Conservation (phyloP, 2,797 vertebrate species). For the Calcarius lapponicus region DNA sequence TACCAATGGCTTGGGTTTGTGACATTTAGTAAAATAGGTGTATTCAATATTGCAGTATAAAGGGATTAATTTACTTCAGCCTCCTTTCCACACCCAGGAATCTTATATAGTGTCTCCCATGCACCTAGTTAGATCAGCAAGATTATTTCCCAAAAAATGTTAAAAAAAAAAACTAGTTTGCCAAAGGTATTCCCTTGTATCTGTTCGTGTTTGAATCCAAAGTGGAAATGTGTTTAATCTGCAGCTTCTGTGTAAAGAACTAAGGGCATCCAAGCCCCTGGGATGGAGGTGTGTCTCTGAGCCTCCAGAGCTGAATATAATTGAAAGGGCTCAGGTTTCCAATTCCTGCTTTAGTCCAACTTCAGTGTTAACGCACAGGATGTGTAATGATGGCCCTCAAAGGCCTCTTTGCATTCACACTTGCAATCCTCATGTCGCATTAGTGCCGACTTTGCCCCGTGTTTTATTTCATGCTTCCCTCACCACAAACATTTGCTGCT, state of each 20-base stretch:
- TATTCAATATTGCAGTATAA: background rate
- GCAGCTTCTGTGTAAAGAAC: background rate
- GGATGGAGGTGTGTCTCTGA: background rate
- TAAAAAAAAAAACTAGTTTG: background rate
- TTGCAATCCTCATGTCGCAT: background rate
- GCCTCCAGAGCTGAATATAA: background rate
- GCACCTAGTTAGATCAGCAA: background rate
- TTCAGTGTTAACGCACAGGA: background rate
- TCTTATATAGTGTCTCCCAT: background rate
- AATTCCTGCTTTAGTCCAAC: background rate
- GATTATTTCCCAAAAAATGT: background rate
- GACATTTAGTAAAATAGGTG: background rate
- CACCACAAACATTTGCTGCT: background rate
- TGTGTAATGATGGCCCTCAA: background rate
- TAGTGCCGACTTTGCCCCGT: background rate
- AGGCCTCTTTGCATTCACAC: conserved; percentile 14
- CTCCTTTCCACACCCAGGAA: background rate
- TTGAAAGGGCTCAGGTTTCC: conserved; percentile 1
- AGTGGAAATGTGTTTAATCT: background rate
- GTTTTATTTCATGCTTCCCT: conserved; percentile 44
- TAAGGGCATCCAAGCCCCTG: background rate
- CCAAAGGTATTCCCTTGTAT: background rate
- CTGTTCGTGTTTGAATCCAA: background rate
- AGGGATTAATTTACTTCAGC: conserved; percentile 7
- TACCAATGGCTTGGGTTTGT: background rate